Conservation (phyloP, 2,888 invertebrate species). For the Hoplodrina blanda region DNA sequence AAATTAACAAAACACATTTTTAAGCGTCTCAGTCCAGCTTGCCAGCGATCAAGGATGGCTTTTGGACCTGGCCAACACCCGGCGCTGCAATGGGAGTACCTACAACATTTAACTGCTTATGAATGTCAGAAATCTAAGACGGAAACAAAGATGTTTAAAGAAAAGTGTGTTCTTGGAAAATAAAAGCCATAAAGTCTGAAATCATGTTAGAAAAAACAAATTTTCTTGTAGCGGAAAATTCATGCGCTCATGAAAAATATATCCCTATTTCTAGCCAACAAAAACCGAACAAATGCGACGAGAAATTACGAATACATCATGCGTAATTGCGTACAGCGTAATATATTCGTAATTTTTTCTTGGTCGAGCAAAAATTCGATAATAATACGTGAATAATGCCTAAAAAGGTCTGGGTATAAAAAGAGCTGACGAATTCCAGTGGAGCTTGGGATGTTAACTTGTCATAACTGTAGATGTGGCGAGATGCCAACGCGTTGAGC, state of each 20-base stretch:
- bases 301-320: conserved; percentile 30
- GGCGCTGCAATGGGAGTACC: no score
- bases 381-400: conserved; percentile 35
- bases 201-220: background rate
- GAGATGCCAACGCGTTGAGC: conserved; percentile 28
- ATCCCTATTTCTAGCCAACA: background rate
- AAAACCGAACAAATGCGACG: conserved; percentile 1
- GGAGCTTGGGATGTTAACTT: conserved; percentile 38
- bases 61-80: no score
- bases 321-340: background rate
- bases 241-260: background rate
- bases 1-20: no score
- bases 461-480: conserved; percentile 46
- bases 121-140: no score
- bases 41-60: no score
- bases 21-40: no score
- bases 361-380: conserved; percentile 24
- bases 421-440: conserved; percentile 18
- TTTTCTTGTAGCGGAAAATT: background rate
- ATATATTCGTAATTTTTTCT: conserved; percentile 41
- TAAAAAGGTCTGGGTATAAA: conserved; percentile 30
- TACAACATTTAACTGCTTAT: no score
- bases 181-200: background rate
- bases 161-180: no score
- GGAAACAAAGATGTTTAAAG: no score